A percentile compares a stretch with the other conserved stretches of the same genome.
Conservation (phyloP, 2,797 vertebrate genomes). For the Enteromius afrohamiltoni region DNA sequence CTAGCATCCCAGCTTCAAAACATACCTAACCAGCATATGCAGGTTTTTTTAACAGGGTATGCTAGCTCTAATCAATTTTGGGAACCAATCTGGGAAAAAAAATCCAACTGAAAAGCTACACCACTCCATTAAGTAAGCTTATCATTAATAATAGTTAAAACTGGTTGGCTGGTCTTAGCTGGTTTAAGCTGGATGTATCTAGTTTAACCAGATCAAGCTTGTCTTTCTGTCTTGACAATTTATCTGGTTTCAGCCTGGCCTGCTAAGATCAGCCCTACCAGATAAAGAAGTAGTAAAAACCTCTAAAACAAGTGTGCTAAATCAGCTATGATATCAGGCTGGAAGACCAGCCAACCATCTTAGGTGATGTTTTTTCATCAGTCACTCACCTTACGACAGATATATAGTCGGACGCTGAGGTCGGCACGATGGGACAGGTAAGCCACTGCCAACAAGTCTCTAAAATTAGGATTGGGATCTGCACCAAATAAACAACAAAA, state of each 20-base stretch:
- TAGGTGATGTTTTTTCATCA: background rate
- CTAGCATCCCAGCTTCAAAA: too few species aligned
- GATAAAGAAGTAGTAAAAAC: background rate
- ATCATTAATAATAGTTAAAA: background rate
- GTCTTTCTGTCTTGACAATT: background rate
- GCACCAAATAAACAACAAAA: conserved; percentile 36
- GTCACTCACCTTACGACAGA: conserved; percentile 89
- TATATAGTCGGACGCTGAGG: conserved; percentile 86
- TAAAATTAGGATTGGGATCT: conserved; percentile 87
- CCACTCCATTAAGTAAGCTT: background rate
- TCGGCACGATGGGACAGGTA: conserved; percentile 91
- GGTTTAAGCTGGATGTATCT: background rate
- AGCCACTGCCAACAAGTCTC: conserved; percentile 91
- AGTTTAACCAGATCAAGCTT: background rate
- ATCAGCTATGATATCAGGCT: background rate
- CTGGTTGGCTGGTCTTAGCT: background rate
- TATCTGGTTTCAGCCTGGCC: background rate
- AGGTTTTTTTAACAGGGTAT: too few species aligned
- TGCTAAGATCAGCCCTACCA: background rate
- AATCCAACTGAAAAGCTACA: background rate
- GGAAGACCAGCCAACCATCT: background rate
- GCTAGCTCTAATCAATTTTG: background rate
- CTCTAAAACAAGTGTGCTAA: background rate
- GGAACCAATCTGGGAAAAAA: background rate
- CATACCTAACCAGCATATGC: too few species aligned